Evolutionary conservation across 2,113 vertebrate species (phyloP), one percentile per base, ranked within the genome.

Genomic region (Chaetura pelagica): DNA sequence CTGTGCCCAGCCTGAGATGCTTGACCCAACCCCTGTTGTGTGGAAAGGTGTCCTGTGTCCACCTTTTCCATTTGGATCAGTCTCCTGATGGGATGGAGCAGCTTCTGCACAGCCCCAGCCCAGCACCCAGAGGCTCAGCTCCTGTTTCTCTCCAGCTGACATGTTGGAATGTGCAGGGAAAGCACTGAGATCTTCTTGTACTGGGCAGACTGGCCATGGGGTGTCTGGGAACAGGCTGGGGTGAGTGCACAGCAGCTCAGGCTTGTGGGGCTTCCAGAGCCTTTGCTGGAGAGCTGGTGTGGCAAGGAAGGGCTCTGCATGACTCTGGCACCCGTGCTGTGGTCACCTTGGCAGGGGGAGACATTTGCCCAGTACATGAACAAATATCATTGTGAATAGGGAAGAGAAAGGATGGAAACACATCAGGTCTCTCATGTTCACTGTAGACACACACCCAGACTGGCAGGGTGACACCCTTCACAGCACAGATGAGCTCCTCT

Each of bases 381-480:
- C 44, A 27, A 79, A 52, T 8, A 15, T 9, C 12, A 27, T 59
- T 38, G 30, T 68, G 55, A 69, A 29, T 63, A 61, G 57, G 83
- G 79, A 83, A 75, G 62, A 66, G 63, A 59, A 89, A 72, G 32
- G 44, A 66, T 44, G 57, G 63, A 73, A 77, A 83, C 17, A 11
- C 57, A 52, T n/a, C 8, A 32, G 40, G 14, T 51, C 29, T 52
- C 29, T 20, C 5, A 54, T 24, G 4, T 13, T 68, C 38, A 4
- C 26, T 40, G 80, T 7, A 27, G 57, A 12, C 24, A 48, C 42
- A 42, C 38, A 68, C 16, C 30, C 6, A 9, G 35, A 4, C 58
- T 35, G 44, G 38, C 68, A 80, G 86, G 84, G 84, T 52, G 76
- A 80, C 90, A 73, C 73, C 80, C 54, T 64, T 86, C 76, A 64